A percentile compares a stretch with the other conserved stretches of the same genome.
These are phyloP conservation scores for Eupithecia centaureata DNA, from an alignment of 2,888 invertebrate species.

Conservation along the genomic window DNA sequence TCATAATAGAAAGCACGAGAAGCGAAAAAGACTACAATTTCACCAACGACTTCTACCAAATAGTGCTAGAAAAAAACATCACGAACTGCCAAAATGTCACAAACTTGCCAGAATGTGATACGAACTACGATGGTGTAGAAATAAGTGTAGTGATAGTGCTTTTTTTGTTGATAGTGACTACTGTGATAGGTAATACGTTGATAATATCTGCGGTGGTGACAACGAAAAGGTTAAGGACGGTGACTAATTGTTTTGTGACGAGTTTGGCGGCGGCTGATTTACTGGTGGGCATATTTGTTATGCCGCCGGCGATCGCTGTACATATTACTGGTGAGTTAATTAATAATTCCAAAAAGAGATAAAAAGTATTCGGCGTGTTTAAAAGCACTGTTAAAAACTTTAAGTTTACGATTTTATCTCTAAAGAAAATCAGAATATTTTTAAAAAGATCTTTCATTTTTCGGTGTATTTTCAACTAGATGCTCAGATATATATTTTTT, in stretches of 20 bases:
- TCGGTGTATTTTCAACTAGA: too few species aligned
- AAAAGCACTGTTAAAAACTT: too few species aligned
- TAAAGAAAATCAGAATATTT: too few species aligned
- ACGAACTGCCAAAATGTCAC: conserved; percentile 32
- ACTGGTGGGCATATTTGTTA: conserved; percentile 95
- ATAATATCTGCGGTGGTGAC: conserved; percentile 95
- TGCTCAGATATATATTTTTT: too few species aligned
- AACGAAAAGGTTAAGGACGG: conserved; percentile 93
- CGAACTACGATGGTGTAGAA: conserved; percentile 74
- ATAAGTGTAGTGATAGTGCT: conserved; percentile 86
- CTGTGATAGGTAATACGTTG: conserved; percentile 93
- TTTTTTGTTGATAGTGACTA: conserved; percentile 87
- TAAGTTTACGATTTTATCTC: too few species aligned
- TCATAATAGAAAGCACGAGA: conserved; percentile 60
- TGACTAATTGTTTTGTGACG: conserved; percentile 98
- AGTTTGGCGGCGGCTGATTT: conserved; percentile 97
- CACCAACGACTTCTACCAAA: conserved; percentile 62
- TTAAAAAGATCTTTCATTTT: too few species aligned
- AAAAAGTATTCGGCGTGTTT: too few species aligned
- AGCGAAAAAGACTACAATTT: conserved; percentile 61
- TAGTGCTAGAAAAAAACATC: conserved; percentile 52
- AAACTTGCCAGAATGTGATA: conserved; percentile 43
- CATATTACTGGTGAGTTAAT: conserved; percentile 89
- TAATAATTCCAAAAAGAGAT: too few species aligned
- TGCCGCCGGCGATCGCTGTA: conserved; percentile 97